Evolutionary conservation across 2,113 vertebrate species (phyloP).

Genomic region (Varanus komodoensis): DNA sequence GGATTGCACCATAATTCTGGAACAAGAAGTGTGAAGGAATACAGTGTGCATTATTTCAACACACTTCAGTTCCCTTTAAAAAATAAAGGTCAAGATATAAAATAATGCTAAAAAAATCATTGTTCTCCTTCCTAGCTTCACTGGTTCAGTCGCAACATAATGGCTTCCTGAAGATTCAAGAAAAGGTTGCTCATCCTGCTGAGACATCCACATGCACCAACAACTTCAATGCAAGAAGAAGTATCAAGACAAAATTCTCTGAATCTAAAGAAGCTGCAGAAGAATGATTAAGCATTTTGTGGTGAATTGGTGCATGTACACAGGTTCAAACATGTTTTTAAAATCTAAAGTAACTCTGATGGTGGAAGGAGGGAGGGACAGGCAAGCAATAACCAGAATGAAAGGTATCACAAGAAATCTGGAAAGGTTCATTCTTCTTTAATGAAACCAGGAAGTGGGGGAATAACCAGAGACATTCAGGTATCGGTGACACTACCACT

Average conservation of each 20-base stretch:
- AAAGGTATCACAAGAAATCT: not conserved
- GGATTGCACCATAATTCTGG: not conserved
- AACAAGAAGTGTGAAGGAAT: not conserved
- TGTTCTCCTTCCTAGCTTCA: constrained; percentile 10
- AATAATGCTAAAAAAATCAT: not conserved
- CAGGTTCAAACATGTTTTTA: not conserved
- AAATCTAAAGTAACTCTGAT: not conserved
- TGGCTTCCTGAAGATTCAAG: constrained; percentile 16
- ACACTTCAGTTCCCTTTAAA: constrained; percentile 18
- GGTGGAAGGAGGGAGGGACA: too few relatives aligned
- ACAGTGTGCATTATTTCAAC: not conserved
- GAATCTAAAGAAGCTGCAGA: not conserved
- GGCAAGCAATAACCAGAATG: not conserved
- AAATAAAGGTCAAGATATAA: constrained; percentile 17
- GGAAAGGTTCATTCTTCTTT: not conserved
- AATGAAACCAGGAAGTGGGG: not conserved
- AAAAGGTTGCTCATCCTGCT: constrained; percentile 7
- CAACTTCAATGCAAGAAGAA: not conserved
- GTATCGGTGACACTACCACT: not conserved
- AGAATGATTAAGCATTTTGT: not conserved
- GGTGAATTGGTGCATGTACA: not conserved
- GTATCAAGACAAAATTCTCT: too few relatives aligned
- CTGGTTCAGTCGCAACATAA: not conserved
- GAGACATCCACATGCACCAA: not conserved
- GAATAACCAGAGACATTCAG: not conserved